Evolutionary conservation across 2,113 vertebrate genomes (phyloP).

Genomic region (Anser brachyrhynchus): DNA sequence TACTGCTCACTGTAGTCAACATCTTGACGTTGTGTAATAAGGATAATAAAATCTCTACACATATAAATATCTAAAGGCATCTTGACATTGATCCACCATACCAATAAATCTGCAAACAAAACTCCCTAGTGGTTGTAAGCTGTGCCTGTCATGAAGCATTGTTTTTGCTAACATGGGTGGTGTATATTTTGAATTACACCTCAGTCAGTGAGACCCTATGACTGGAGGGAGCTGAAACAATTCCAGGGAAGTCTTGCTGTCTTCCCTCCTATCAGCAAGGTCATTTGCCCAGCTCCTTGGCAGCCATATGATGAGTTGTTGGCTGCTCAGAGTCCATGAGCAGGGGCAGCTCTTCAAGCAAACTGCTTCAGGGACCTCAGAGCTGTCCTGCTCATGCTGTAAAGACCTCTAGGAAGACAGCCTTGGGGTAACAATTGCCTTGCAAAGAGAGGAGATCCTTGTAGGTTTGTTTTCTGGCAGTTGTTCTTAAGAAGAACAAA

Average conservation of each 20-base stretch:
- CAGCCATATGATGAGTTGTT: not conserved
- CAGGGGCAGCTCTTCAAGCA: not conserved
- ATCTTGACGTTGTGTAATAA: not conserved
- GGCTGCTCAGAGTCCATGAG: not conserved
- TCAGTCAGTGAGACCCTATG: not conserved
- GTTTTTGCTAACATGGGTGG: not conserved
- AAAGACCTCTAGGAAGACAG: not conserved
- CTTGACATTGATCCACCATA: not conserved
- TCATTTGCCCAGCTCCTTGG: not conserved
- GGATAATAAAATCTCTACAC: not conserved
- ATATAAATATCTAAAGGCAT: not conserved
- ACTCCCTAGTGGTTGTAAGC: not conserved
- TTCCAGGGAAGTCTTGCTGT: not conserved
- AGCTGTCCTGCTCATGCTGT: not conserved
- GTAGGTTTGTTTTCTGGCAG: not conserved
- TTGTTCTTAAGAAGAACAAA: not conserved
- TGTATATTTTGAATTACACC: not conserved
- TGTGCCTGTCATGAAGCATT: not conserved
- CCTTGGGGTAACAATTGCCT: not conserved
- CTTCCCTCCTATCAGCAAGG: not conserved
- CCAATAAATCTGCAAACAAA: constrained; percentile 40
- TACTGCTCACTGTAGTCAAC: not conserved
- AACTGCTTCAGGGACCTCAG: not conserved
- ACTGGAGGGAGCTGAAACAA: not conserved
- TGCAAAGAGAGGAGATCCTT: not conserved